Evolutionary conservation across 2,888 invertebrate species (phyloP).

Genomic region (Lasius fuliginosus): DNA sequence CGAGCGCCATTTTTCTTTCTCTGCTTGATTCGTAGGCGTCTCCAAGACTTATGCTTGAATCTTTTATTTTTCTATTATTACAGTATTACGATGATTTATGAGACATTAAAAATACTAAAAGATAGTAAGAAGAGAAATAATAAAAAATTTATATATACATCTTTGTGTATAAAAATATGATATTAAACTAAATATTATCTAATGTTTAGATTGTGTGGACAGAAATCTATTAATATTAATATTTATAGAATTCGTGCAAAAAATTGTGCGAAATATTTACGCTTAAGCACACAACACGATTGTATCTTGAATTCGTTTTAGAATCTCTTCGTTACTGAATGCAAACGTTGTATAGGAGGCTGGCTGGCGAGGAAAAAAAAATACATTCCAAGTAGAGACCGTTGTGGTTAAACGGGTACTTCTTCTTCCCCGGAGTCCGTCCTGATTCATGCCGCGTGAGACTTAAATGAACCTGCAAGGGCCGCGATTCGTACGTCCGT

Average conservation of each 20-base stretch:
- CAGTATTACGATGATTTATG: not conserved
- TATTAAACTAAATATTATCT: not conserved
- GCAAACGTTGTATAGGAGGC: not conserved
- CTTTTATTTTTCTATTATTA: conserved; percentile 55
- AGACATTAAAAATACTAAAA: not conserved
- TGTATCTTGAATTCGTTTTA: conserved; percentile 3
- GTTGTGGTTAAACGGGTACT: conserved; percentile 36
- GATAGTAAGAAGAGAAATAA: not conserved
- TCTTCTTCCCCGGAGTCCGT: conserved; percentile 46
- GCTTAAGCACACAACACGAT: not conserved
- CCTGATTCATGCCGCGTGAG: conserved; percentile 59
- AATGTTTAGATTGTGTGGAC: not conserved
- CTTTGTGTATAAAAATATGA: not conserved
- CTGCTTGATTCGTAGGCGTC: conserved; percentile 74
- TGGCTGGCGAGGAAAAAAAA: not conserved
- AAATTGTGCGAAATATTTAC: not conserved
- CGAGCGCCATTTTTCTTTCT: conserved; percentile 71
- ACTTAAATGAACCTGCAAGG: conserved; percentile 63
- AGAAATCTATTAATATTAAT: not conserved
- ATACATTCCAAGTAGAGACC: conserved; percentile 32
- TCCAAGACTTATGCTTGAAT: conserved; percentile 58
- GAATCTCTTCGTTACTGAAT: conserved; percentile 1
- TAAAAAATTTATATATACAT: not conserved
- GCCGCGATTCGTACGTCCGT: conserved; percentile 50
- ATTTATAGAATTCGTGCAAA: not conserved